phyloP scores from a whole-genome alignment of 2,113 vertebrate genomes.

The Mastomys natalensis region DNA sequence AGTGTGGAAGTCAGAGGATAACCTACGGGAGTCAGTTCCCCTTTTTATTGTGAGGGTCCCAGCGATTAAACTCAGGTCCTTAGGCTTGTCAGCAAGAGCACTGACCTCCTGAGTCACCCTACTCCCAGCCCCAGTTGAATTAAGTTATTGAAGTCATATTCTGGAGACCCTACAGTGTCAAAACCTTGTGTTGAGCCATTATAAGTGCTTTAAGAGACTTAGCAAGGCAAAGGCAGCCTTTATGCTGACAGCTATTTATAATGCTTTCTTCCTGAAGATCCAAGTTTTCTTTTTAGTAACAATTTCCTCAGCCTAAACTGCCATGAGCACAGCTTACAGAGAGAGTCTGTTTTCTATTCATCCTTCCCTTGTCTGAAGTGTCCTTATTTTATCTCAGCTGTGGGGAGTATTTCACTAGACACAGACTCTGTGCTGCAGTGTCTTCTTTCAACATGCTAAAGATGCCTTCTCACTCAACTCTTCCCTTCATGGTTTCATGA shows the following conservation, averaged over 20 bases:
- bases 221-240: background rate
- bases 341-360: background rate
- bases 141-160: background rate
- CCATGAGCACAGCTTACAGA: background rate
- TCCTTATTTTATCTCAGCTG: background rate
- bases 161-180: background rate
- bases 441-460: constrained; percentile 1
- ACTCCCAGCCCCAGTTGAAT: background rate
- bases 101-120: background rate
- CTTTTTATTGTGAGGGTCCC: too few species aligned
- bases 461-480: background rate
- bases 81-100: background rate
- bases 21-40: background rate
- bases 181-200: background rate
- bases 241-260: background rate
- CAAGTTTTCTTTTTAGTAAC: background rate
- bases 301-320: background rate
- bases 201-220: constrained; percentile 19
- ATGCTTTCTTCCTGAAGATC: background rate
- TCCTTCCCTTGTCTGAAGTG: background rate
- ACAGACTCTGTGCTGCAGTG: background rate
- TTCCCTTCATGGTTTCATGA: background rate
- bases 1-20: background rate
- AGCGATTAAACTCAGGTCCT: background rate
- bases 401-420: background rate